Percentiles rank a stretch among this genome's conserved stretches.
These are phyloP conservation scores for Heliothis subflexa DNA, from an alignment of 1,140 invertebrate species.

Conservation along the genomic window DNA sequence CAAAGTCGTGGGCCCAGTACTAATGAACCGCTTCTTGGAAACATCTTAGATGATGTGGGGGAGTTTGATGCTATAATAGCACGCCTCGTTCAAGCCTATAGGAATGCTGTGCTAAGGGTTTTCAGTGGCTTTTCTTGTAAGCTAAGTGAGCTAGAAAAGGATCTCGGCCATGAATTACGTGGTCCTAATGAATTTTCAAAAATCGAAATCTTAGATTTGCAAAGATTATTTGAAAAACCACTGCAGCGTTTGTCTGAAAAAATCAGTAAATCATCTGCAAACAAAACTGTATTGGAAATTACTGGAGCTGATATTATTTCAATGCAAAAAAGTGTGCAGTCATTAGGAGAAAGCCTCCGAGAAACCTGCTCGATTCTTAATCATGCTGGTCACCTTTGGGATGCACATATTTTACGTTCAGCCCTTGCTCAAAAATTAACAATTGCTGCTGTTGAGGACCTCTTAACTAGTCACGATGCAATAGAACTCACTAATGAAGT, in stretches of 20 bases:
- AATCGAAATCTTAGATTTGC: constrained; percentile 50
- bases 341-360: constrained; percentile 63
- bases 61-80: constrained; percentile 60
- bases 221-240: constrained; percentile 58
- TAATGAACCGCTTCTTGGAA: constrained; percentile 21
- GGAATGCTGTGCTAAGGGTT: constrained; percentile 58
- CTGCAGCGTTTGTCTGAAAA: constrained; percentile 46
- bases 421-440: constrained; percentile 71
- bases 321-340: constrained; percentile 67
- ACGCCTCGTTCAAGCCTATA: constrained; percentile 63
- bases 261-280: constrained; percentile 10
- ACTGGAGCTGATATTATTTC: constrained; percentile 51
- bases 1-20: constrained; percentile 24
- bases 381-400: constrained; percentile 68
- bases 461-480: constrained; percentile 67
- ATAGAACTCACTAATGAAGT: constrained; percentile 72
- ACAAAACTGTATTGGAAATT: constrained; percentile 51
- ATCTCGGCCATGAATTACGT: constrained; percentile 52
- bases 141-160: constrained; percentile 60
- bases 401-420: constrained; percentile 68
- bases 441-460: constrained; percentile 70
- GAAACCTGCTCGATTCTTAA: constrained; percentile 69
- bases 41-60: constrained; percentile 51
- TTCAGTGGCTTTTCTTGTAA: constrained; percentile 60
- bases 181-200: not conserved